Conservation (phyloP, 2,797 vertebrate species). For the Picus viridis region DNA sequence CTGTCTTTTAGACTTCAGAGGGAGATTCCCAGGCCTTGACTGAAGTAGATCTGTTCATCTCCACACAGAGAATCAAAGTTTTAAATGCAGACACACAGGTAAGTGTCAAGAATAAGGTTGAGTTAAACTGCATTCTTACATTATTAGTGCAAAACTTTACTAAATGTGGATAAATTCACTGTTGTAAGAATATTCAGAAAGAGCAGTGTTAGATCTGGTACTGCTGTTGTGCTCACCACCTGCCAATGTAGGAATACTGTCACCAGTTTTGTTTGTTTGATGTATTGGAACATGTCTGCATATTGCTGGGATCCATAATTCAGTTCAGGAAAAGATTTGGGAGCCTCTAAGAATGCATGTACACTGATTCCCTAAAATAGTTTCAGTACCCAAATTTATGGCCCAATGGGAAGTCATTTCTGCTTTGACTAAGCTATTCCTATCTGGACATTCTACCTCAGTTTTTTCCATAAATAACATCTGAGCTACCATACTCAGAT, state of each 20-base stretch:
- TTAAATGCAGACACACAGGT: conserved; percentile 98
- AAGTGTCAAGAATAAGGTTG: neutral
- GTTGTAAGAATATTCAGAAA: neutral
- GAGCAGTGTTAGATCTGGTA: neutral
- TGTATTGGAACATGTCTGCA: neutral
- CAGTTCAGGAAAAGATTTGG: neutral
- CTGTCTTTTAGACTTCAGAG: conserved; percentile 86
- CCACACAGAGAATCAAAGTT: conserved; percentile 98
- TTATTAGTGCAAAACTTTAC: neutral
- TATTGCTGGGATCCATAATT: neutral
- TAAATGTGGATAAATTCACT: neutral
- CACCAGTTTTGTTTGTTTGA: neutral
- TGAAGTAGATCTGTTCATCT: conserved; percentile 98
- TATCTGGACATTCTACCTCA: neutral
- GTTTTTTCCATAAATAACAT: neutral
- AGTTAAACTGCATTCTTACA: neutral
- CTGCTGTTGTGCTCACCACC: neutral
- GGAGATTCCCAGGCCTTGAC: conserved; percentile 93
- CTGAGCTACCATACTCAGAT: neutral
- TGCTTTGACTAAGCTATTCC: neutral
- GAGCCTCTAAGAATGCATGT: neutral
- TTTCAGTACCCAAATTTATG: neutral
- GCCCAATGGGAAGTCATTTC: neutral
- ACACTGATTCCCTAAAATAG: neutral
- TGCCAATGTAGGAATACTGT: neutral